phyloP scores from a whole-genome alignment of 2,113 vertebrate genomes.

The Tragelaphus imberbis region DNA sequence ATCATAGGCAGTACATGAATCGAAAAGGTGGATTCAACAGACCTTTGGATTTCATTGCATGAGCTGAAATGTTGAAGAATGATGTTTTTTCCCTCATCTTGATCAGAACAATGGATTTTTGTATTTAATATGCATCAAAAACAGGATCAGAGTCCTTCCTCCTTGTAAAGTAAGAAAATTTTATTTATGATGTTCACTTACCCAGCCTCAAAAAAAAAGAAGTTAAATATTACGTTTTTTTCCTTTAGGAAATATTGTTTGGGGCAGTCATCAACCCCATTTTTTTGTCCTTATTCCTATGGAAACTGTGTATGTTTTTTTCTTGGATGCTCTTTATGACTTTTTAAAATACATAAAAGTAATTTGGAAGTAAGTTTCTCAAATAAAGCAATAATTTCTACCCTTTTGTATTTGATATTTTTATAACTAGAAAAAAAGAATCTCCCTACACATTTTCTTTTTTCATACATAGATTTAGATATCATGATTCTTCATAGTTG shows the following conservation, averaged over 20 bases:
- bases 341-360: slow-evolving; percentile 49
- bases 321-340: slow-evolving; percentile 45
- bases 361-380: slow-evolving; percentile 51
- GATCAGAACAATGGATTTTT: slow-evolving; percentile 44
- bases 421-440: slow-evolving; percentile 40
- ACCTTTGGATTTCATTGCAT: slow-evolving; percentile 98
- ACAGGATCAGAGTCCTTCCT: slow-evolving; percentile 32
- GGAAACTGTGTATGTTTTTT: slow-evolving; percentile 42
- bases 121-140: neutral
- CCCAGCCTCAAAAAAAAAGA: slow-evolving; percentile 28
- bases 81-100: neutral
- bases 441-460: neutral
- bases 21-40: slow-evolving; percentile 99
- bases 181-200: slow-evolving; percentile 47
- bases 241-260: slow-evolving; percentile 48
- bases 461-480: neutral
- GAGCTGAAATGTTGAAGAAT: slow-evolving; percentile 62
- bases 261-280: neutral
- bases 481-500: slow-evolving; percentile 21
- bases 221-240: slow-evolving; percentile 36
- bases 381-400: slow-evolving; percentile 71
- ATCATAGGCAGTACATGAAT: slow-evolving; percentile 96
- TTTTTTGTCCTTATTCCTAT: slow-evolving; percentile 52
- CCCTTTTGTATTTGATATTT: slow-evolving; percentile 58
- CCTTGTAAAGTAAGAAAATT: slow-evolving; percentile 36